Evolutionary conservation across 2,888 invertebrate species (phyloP).

Genomic region (Epinotia brunnichana): DNA sequence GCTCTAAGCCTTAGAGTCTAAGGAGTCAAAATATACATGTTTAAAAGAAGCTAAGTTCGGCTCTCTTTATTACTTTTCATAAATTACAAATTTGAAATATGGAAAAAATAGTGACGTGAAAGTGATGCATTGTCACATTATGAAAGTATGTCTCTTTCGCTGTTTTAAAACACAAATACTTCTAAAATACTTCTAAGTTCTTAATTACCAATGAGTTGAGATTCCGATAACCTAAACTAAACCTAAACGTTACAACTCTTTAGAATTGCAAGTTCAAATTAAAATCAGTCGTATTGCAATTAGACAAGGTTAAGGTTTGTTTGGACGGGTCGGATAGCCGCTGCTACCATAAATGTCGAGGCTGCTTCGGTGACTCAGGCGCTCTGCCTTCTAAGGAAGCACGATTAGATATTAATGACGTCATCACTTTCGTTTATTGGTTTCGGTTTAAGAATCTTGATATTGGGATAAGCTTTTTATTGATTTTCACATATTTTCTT

Average conservation of each 20-base stretch:
- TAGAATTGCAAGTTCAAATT: neutral
- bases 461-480: neutral
- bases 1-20: too few relatives aligned
- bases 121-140: constrained; percentile 7
- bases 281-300: neutral
- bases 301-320: neutral
- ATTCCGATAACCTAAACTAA: neutral
- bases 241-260: neutral
- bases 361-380: constrained; percentile 36
- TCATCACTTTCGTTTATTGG: constrained; percentile 52
- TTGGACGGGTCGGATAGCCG: neutral
- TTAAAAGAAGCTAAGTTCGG: too few relatives aligned
- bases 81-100: too few relatives aligned
- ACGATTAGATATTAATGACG: constrained; percentile 43
- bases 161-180: too few relatives aligned
- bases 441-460: neutral
- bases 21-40: too few relatives aligned
- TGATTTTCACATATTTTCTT: too few relatives aligned
- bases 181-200: neutral
- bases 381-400: constrained; percentile 33
- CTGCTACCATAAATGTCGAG: constrained; percentile 35
- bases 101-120: neutral
- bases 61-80: too few relatives aligned
- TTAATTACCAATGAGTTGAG: neutral
- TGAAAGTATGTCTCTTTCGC: neutral